Evolutionary conservation across 2,888 invertebrate genomes (phyloP).

Genomic region (Oligia strigilis): DNA sequence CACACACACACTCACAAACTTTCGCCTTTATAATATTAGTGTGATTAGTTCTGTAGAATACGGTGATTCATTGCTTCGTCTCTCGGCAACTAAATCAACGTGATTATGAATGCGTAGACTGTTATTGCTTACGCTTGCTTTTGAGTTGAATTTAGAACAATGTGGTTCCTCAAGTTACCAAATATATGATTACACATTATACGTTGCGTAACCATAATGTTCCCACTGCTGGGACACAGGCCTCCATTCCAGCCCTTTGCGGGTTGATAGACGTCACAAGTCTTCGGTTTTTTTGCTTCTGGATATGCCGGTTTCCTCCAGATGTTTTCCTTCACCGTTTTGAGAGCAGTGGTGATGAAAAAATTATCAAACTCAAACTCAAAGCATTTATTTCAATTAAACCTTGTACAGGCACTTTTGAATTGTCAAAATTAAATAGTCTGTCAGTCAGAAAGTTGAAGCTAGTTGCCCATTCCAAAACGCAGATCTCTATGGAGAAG

Average conservation of each 20-base stretch:
- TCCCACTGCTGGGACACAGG: neutral
- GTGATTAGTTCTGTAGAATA: constrained; percentile 21
- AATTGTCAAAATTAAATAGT: too few relatives aligned
- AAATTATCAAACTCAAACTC: too few relatives aligned
- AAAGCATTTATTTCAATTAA: too few relatives aligned
- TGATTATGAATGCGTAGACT: constrained; percentile 4
- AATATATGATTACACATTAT: neutral
- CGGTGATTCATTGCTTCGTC: constrained; percentile 32
- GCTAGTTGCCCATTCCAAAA: too few relatives aligned
- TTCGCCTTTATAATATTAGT: too few relatives aligned
- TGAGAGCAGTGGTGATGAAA: neutral
- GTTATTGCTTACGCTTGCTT: neutral
- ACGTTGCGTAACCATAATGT: neutral
- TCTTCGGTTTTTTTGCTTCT: neutral
- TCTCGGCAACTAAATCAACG: constrained; percentile 15
- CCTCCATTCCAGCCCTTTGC: neutral
- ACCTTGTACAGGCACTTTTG: too few relatives aligned
- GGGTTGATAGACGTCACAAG: neutral
- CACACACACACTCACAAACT: too few relatives aligned
- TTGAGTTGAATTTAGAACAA: constrained; percentile 4
- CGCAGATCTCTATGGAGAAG: too few relatives aligned
- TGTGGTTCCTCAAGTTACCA: neutral
- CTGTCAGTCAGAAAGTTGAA: too few relatives aligned
- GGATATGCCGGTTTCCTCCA: neutral
- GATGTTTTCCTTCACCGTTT: neutral